Conservation (phyloP, 2,797 vertebrate genomes). For the Megaceryle alcyon region DNA sequence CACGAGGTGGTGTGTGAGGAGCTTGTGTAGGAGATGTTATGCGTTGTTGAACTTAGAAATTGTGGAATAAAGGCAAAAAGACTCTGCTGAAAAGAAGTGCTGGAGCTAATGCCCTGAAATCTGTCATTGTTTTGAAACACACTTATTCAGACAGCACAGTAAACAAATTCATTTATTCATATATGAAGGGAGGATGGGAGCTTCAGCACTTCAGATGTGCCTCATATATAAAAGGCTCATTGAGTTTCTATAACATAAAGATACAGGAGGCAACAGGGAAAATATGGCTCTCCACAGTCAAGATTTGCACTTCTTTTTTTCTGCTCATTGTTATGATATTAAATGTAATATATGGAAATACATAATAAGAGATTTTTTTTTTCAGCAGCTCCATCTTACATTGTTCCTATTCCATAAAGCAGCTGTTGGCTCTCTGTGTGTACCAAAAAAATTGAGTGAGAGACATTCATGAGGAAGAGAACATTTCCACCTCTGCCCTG, state of each 20-base stretch:
- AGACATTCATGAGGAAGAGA: neutral
- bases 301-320: neutral
- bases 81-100: neutral
- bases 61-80: neutral
- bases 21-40: neutral
- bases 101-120: neutral
- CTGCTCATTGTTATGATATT: neutral
- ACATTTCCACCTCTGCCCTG: neutral
- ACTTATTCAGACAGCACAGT: neutral
- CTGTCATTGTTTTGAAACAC: neutral
- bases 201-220: neutral
- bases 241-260: neutral
- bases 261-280: neutral
- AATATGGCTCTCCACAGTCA: neutral
- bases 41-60: neutral
- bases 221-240: neutral
- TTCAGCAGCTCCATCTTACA: rapidly evolving
- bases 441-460: neutral
- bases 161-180: constrained; percentile 38
- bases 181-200: neutral
- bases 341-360: neutral
- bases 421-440: neutral
- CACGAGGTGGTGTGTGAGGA: constrained; percentile 45
- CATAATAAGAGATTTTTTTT: neutral
- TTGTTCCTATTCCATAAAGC: neutral